phyloP scores from a whole-genome alignment of 2,113 vertebrate species.

The Istiophorus platypterus region DNA sequence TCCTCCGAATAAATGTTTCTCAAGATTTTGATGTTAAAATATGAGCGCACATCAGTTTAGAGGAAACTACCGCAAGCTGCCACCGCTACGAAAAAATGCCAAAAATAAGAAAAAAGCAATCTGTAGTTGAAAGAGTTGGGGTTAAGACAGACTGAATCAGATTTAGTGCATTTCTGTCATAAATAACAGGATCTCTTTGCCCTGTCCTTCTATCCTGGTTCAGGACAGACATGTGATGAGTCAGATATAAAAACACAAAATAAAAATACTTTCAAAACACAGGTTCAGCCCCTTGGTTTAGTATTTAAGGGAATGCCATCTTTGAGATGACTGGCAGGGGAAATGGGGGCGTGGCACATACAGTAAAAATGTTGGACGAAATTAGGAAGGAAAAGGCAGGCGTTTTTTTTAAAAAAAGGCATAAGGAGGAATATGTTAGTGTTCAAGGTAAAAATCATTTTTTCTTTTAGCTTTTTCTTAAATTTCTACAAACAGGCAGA shows the following conservation, averaged over 20 bases:
- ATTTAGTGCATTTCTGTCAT: conserved; percentile 76
- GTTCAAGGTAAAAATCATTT: background rate
- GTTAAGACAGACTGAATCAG: conserved; percentile 15
- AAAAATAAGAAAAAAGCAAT: background rate
- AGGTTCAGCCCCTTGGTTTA: background rate
- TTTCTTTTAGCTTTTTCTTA: background rate
- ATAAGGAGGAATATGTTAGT: background rate
- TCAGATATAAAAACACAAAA: conserved; percentile 39
- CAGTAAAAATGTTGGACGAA: background rate
- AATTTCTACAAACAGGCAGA: background rate
- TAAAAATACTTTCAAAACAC: background rate
- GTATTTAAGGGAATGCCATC: background rate
- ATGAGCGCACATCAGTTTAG: background rate
- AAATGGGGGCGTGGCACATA: conserved; percentile 19
- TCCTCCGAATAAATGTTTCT: background rate
- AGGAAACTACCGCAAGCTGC: background rate
- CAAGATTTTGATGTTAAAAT: background rate
- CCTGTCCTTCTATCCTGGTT: background rate
- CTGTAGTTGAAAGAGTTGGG: background rate
- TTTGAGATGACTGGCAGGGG: background rate
- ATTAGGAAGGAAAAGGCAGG: conserved; percentile 16
- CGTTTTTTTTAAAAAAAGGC: conserved; percentile 29
- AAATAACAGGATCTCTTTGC: conserved; percentile 58
- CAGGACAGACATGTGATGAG: background rate
- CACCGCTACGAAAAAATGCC: background rate